These are phyloP conservation scores for Bombus confusus DNA, from an alignment of 1,140 invertebrate species.

Conservation along the genomic window DNA sequence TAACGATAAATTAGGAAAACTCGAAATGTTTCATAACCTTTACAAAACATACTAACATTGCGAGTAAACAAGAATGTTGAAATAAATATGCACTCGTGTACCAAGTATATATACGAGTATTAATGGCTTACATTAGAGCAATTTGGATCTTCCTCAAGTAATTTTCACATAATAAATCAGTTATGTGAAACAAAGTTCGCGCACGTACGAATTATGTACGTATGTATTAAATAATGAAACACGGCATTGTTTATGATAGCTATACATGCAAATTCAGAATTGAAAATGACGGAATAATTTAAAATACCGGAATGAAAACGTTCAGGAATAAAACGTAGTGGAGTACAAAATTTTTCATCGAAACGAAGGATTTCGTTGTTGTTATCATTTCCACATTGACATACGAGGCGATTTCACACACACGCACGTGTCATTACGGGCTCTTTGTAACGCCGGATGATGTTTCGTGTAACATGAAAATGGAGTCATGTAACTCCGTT, in stretches of 20 bases:
- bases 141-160: slow-evolving; percentile 43
- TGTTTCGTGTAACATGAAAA: slow-evolving; percentile 70
- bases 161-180: slow-evolving; percentile 52
- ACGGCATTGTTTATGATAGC: not conserved
- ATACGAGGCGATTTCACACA: slow-evolving; percentile 50
- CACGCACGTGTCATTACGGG: slow-evolving; percentile 61
- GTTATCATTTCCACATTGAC: slow-evolving; percentile 48
- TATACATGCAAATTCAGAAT: not conserved
- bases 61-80: slow-evolving; percentile 20
- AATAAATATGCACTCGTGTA: not conserved
- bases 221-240: slow-evolving; percentile 1
- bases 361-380: slow-evolving; percentile 29
- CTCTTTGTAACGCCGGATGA: slow-evolving; percentile 66
- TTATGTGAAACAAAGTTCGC: not conserved
- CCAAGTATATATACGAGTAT: not conserved
- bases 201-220: not conserved
- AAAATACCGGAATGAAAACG: not conserved
- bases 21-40: not conserved
- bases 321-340: not conserved
- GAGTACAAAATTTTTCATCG: not conserved
- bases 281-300: slow-evolving; percentile 1
- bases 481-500: slow-evolving; percentile 70
- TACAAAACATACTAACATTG: not conserved
- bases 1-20: not conserved
- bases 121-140: slow-evolving; percentile 14